Evolutionary conservation across 2,888 invertebrate genomes (phyloP), one percentile per base, ranked within the genome.

Genomic region (Cerastis rubricosa): DNA sequence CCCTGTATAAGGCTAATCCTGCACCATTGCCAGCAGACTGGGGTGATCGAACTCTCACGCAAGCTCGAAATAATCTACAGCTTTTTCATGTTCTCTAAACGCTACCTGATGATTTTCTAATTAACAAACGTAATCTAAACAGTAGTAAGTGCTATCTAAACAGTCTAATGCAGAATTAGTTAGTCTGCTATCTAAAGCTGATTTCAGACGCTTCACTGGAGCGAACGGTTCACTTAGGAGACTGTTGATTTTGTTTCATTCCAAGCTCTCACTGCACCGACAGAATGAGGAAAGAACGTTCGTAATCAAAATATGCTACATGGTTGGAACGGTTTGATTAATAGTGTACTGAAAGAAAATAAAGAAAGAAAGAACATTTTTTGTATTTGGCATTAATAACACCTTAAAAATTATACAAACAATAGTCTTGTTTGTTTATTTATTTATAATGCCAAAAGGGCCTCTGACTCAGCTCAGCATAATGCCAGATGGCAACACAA

Each of bases 41-140:
- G 35, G 35, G 35, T 35, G 35, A 35, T 35, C 49, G 49, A 49
- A 49, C 49, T 49, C 4, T 47, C 3, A 47, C 45, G 12, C 45
- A 47, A 47, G 49, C 49, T 35, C 35, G 35, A 35, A 35, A 25
- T 14, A 69, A 14, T 17, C 29, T 11, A 11, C 9, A 12, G 11
- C 9, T 6, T 67, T 67, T 49, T 47, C 43, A 25, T 65, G 45
- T 47, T 71, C 2, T 45, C 17, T 45, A 43, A 25, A 54, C 45
- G 7, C 2, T 6, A 35, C 17, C 19, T 65, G 12, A 71, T 71
- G 17, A 57, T 57, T 57, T 3, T 7, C 14, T 5, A 22, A 64
- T 54, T 1, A 54, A 22, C 25, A 54, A 54, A 57, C 17, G 6
- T 22, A 76, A 76, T 76, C 76, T n/a, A n/a, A n/a, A n/a, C n/a